Conservation (phyloP, 2,888 invertebrate species). For the Callimorpha dominula region DNA sequence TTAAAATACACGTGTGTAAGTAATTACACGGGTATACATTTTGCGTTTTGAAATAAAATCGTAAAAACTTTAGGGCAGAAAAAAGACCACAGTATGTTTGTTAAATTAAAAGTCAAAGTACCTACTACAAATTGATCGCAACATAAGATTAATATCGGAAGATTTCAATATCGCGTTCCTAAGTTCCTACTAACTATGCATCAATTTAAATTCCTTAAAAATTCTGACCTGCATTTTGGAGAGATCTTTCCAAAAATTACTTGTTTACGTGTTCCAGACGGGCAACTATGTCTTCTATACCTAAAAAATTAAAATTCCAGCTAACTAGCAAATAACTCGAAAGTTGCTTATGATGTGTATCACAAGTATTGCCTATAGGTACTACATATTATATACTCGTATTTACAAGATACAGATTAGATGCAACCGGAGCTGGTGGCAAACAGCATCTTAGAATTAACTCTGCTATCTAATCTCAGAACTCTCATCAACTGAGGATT, state of each 20-base stretch:
- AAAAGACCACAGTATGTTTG: neutral
- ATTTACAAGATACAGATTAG: constrained; percentile 41
- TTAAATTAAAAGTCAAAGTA: neutral
- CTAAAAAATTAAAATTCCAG: neutral
- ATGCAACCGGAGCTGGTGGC: constrained; percentile 35
- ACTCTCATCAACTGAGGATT: constrained; percentile 29
- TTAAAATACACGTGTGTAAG: constrained; percentile 38
- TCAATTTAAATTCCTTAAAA: neutral
- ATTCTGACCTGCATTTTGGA: neutral
- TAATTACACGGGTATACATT: constrained; percentile 10
- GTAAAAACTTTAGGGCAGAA: neutral
- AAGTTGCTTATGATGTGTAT: neutral
- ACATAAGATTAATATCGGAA: neutral
- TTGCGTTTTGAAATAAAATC: neutral
- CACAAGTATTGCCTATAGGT: neutral
- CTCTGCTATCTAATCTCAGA: constrained; percentile 32
- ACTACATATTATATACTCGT: constrained; percentile 15
- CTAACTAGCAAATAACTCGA: neutral
- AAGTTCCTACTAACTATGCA: neutral
- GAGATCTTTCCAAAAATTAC: neutral
- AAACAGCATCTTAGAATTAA: constrained; percentile 36
- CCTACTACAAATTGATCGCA: neutral
- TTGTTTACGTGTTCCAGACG: neutral
- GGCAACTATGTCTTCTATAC: neutral
- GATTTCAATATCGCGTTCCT: neutral